These are phyloP conservation scores for Lepidurus arcticus DNA, from an alignment of 1,140 invertebrate species.

Conservation along the genomic window DNA sequence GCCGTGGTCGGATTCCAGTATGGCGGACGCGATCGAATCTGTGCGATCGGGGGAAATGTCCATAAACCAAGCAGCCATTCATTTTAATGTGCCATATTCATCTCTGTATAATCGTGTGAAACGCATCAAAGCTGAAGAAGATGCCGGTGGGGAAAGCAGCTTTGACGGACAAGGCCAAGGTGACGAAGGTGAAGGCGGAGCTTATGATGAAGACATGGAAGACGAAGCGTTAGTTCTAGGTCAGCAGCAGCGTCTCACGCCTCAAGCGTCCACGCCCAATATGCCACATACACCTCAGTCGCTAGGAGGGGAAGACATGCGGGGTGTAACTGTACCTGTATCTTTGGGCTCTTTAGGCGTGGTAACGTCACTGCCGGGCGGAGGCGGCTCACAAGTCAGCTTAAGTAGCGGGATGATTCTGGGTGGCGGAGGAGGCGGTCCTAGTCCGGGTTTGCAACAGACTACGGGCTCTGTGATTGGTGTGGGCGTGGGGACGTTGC, in stretches of 20 bases:
- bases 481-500: slow-evolving; percentile 2
- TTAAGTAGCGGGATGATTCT: slow-evolving; percentile 25
- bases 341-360: slow-evolving; percentile 14
- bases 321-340: slow-evolving; percentile 10
- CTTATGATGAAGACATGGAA: slow-evolving; percentile 14
- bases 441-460: slow-evolving; percentile 20
- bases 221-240: background rate
- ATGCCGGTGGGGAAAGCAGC: slow-evolving; percentile 13
- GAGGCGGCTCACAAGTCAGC: slow-evolving; percentile 1
- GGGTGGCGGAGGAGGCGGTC: slow-evolving; percentile 26
- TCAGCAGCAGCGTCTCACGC: slow-evolving; percentile 13
- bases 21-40: slow-evolving; percentile 79
- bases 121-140: slow-evolving; percentile 39
- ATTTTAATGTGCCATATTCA: slow-evolving; percentile 82
- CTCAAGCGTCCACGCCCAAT: background rate
- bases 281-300: slow-evolving; percentile 14
- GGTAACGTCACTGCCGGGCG: slow-evolving; percentile 5
- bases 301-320: background rate
- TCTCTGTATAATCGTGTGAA: slow-evolving; percentile 82
- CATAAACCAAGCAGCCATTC: slow-evolving; percentile 87
- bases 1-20: slow-evolving; percentile 82
- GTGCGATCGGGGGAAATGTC: slow-evolving; percentile 84
- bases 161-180: background rate
- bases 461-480: slow-evolving; percentile 26
- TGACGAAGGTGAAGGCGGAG: background rate